Evolutionary conservation across 2,797 vertebrate genomes (phyloP), one percentile per base, ranked within the genome.

Genomic region (Xerus rutilus): DNA sequence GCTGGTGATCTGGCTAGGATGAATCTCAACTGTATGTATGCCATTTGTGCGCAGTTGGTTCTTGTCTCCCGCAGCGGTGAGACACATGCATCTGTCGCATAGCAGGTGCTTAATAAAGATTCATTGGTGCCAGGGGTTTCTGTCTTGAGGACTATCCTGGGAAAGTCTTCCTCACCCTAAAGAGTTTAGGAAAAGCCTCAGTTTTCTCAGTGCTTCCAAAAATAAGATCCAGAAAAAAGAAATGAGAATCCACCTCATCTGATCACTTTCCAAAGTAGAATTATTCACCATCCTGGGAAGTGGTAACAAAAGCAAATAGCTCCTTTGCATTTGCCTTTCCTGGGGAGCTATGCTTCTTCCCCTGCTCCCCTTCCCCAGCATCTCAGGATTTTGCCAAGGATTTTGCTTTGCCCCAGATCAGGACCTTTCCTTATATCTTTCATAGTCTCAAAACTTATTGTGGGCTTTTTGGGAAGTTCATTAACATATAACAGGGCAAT

Each of bases 71-170:
- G 39, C 45, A 30, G 67, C 76, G 62, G 9, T 47, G 81, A 73
- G 76, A 39, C 35, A 25, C 13, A 52, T 30, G 32, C 6, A 8
- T 67, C 86, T 87, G 43, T 81, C 18, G 49, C 8, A 39, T 20
- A 57, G 45, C 74, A 89, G 70, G 67, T 89, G 59, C 67, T 93
- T 79, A 39, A 85, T 72, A 8, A 79, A 92, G 85, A 87, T 13
- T 77, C 5, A 20, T 25, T 9, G 20, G 18, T 28, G 45, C 21
- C 47, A 23, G 35, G 45, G 28, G 52, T 86, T 82, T 28, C 45
- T 52, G 47, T 54, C 25, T 89, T 5, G 12, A 12, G 3, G 25
- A 21, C 77, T 47, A 52, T 74, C 35, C 65, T 64, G 47, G 30
- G n/a, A 74, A 54, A 18, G 9, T 86, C 83, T 86, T 84, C 35